Conservation (phyloP, 2,113 vertebrate genomes). For the Zootoca vivipara region DNA sequence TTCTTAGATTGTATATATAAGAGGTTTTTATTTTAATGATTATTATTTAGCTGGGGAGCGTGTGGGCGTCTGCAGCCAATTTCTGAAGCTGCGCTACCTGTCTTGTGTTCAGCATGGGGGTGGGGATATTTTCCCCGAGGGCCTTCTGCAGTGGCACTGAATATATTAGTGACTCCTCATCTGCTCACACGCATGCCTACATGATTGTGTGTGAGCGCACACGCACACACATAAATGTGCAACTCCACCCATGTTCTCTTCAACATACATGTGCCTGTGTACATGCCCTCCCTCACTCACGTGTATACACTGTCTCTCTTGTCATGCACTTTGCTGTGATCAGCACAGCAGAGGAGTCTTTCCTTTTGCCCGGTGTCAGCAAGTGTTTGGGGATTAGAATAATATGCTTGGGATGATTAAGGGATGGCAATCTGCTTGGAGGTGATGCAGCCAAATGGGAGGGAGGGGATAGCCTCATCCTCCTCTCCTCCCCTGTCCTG, state of each 20-base stretch:
- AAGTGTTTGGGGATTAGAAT: constrained; percentile 3
- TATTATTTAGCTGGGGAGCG: constrained; percentile 6
- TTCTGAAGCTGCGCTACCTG: constrained; percentile 1
- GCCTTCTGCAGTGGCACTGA: neutral
- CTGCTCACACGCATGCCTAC: neutral
- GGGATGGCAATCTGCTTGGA: neutral
- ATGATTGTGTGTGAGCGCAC: neutral
- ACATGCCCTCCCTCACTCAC: neutral
- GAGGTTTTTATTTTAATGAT: neutral
- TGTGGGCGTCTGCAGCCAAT: constrained; percentile 9
- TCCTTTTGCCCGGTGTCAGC: neutral
- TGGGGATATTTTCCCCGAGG: neutral
- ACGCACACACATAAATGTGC: neutral
- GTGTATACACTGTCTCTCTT: neutral
- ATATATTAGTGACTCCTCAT: neutral
- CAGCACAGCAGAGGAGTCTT: neutral
- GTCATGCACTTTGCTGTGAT: neutral
- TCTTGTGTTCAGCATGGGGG: neutral
- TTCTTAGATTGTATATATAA: neutral
- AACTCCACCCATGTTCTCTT: neutral
- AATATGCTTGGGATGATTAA: neutral
- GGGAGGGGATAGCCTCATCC: neutral
- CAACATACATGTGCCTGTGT: neutral
- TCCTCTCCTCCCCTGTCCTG: neutral
- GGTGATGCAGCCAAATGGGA: neutral